These are phyloP conservation scores for Drosophila pegasa DNA, from an alignment of 2,888 invertebrate genomes.

Conservation along the genomic window DNA sequence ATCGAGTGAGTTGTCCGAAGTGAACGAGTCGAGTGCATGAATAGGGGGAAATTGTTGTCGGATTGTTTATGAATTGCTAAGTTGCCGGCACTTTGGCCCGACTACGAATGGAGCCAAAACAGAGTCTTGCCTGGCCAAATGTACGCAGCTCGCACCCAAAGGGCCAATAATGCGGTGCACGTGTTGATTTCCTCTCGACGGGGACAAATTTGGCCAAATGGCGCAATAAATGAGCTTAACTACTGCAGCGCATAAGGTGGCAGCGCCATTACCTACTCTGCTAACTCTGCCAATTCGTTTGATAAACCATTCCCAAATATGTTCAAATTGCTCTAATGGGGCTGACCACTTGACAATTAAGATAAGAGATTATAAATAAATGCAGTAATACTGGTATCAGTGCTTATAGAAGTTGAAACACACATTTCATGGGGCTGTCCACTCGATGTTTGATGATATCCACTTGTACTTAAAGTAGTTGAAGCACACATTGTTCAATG, in stretches of 20 bases:
- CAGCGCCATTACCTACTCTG: neutral
- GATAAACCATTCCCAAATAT: neutral
- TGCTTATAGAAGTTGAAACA: too few relatives aligned
- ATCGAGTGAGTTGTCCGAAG: conserved; percentile 11
- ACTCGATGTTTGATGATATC: too few relatives aligned
- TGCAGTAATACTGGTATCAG: too few relatives aligned
- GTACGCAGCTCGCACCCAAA: conserved; percentile 19
- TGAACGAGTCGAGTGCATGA: conserved; percentile 16
- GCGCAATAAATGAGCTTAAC: conserved; percentile 13
- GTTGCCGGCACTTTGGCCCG: conserved; percentile 29
- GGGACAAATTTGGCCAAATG: conserved; percentile 40
- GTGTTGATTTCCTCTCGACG: conserved; percentile 47
- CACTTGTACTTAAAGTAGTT: too few relatives aligned
- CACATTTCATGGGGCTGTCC: too few relatives aligned
- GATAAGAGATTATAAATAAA: too few relatives aligned
- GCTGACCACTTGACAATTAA: too few relatives aligned
- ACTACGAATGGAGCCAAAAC: conserved; percentile 1
- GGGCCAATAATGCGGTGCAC: conserved; percentile 39
- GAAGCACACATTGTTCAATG: too few relatives aligned
- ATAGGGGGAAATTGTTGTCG: conserved; percentile 32
- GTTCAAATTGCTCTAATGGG: neutral
- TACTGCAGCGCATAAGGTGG: neutral
- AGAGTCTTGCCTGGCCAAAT: neutral
- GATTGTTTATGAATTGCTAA: conserved; percentile 51
- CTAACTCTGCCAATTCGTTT: neutral